Evolutionary conservation across 30 jellyfish, hydroid and myxozoan species (phyloP).

Genomic region (Turritopsis rubra): DNA sequence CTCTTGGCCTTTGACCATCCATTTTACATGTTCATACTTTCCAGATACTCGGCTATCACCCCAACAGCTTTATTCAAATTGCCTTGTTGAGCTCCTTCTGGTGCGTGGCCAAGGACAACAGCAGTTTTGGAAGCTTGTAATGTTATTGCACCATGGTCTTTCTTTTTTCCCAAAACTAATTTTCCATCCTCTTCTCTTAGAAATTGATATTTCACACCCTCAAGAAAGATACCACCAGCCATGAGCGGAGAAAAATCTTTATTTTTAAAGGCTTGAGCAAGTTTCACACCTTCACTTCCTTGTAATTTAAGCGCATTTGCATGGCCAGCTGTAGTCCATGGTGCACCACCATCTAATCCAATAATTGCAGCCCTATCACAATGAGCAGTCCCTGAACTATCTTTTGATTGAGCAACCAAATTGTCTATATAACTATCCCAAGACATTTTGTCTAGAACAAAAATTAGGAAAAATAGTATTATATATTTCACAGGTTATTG

Average conservation of each 20-base stretch:
- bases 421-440: slow-evolving; percentile 76
- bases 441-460: slow-evolving; percentile 37
- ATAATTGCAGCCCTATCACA: slow-evolving; percentile 54
- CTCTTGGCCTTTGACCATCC: not conserved
- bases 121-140: slow-evolving; percentile 45
- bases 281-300: slow-evolving; percentile 32
- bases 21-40: slow-evolving; percentile 26
- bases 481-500: no score
- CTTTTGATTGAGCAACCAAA: slow-evolving; percentile 41
- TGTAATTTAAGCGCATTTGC: slow-evolving; percentile 33
- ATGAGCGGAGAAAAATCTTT: slow-evolving; percentile 21
- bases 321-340: slow-evolving; percentile 55
- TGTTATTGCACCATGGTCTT: slow-evolving; percentile 74
- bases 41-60: slow-evolving; percentile 43
- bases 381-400: slow-evolving; percentile 24
- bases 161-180: slow-evolving; percentile 52
- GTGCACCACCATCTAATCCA: slow-evolving; percentile 55
- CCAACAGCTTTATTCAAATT: slow-evolving; percentile 57
- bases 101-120: slow-evolving; percentile 51
- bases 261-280: slow-evolving; percentile 31
- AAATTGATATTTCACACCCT: slow-evolving; percentile 66
- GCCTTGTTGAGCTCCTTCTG: slow-evolving; percentile 80
- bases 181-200: slow-evolving; percentile 43
- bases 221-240: slow-evolving; percentile 55
- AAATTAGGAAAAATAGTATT: no score